Evolutionary conservation across 2,797 vertebrate genomes (phyloP), one percentile per base, ranked within the genome.

Genomic region (Melanotaenia boesemani): DNA sequence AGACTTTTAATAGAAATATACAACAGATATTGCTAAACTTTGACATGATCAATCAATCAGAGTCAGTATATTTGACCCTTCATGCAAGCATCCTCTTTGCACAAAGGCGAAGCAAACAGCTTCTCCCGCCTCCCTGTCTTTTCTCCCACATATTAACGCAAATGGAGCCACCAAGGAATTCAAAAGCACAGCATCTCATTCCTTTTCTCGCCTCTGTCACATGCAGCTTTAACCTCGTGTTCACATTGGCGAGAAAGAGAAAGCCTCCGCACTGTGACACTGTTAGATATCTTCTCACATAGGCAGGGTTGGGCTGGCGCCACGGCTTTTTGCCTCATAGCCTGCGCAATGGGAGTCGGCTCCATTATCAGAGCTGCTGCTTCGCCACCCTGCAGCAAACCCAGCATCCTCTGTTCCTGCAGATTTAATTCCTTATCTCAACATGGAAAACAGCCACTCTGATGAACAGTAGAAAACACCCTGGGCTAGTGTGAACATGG

Each of bases 381-480:
- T 79, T 85, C 76, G 71, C 90, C 88, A 82, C 89, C 92, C 91
- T 91, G 92, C 92, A 90, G 94, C 87, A 90, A 89, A 87, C 86
- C 86, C 91, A 84, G 89, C 90, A 83, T 92, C 90, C 88, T 88
- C 87, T 79, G 77, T 84, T 92, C 78, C 85, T 86, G 85, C 91
- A 91, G 85, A 90, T 91, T 93, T 93, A 79, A 94, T 93, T 93
- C 88, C 92, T 93, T 88, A 91, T 92, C 86, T 92, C 89, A 88
- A 88, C 86, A 80, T 81, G 83, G 85, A 89, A 89, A 92, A 86
- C 84, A 83, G 88, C 28, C 79, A 70, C 77, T 86, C 83, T 89
- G 88, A 94, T 90, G 82, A 91, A 81, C 77, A 9, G 85, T 69
- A 77, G 74, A 84, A 89, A 90, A 72, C 77, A 78, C 88, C 86